A percentile compares a stretch with the other conserved stretches of the same genome.
phyloP scores from a whole-genome alignment of 2,113 vertebrate genomes.

The Phaethornis superciliosus region DNA sequence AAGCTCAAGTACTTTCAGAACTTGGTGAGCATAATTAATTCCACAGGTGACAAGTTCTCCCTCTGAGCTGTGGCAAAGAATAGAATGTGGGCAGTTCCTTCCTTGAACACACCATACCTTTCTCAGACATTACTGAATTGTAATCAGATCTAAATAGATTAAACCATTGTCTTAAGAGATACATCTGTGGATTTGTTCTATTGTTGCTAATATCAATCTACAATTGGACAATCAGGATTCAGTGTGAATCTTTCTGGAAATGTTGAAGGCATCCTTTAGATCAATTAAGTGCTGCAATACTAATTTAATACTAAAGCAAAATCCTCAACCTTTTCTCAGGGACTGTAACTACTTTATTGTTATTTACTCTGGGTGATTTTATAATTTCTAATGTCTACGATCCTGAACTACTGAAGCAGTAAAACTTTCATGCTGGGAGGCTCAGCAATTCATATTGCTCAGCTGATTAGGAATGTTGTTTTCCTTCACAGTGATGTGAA shows the following conservation, averaged over 20 bases:
- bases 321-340: background rate
- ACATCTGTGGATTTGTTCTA: background rate
- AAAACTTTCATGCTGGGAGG: background rate
- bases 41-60: background rate
- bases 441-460: background rate
- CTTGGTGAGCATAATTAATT: background rate
- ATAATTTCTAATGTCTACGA: background rate
- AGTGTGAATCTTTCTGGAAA: background rate
- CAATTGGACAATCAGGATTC: background rate
- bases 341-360: background rate
- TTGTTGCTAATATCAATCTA: background rate
- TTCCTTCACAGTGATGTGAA: background rate
- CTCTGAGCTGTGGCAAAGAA: background rate
- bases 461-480: background rate
- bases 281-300: background rate
- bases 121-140: background rate
- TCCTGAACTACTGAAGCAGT: background rate
- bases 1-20: background rate
- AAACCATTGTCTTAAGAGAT: background rate
- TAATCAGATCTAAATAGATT: background rate
- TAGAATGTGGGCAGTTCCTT: background rate
- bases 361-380: background rate
- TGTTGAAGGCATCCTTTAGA: background rate
- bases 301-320: background rate
- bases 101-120: background rate